Evolutionary conservation across 2,797 vertebrate genomes (phyloP).

Genomic region (Tympanoctomys barrerae): DNA sequence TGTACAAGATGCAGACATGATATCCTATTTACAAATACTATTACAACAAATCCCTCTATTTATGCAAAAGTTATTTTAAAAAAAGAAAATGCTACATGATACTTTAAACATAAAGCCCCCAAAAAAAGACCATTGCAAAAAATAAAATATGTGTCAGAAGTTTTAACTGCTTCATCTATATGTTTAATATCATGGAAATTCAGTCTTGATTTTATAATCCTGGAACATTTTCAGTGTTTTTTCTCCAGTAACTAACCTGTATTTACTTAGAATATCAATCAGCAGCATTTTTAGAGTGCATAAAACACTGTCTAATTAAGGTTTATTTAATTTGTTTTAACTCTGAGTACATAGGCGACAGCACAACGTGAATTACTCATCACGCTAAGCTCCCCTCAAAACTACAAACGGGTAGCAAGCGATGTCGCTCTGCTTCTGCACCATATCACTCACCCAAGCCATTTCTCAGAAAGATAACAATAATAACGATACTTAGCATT

Average conservation of each 20-base stretch:
- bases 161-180: conserved; percentile 53
- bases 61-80: conserved; percentile 32
- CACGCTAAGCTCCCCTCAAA: conserved; percentile 68
- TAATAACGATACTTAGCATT: conserved; percentile 65
- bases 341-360: conserved; percentile 83
- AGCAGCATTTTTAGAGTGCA: conserved; percentile 85
- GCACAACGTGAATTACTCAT: conserved; percentile 82
- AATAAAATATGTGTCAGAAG: not conserved
- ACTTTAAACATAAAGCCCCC: conserved; percentile 22
- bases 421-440: conserved; percentile 25
- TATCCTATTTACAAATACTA: too few species aligned
- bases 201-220: conserved; percentile 75
- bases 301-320: conserved; percentile 88
- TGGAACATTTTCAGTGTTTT: conserved; percentile 79
- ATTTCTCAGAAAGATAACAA: conserved; percentile 55
- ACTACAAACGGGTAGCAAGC: conserved; percentile 46
- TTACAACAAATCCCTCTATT: too few species aligned
- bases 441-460: conserved; percentile 55
- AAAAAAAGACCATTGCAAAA: not conserved
- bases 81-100: conserved; percentile 14
- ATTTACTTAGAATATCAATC: conserved; percentile 86
- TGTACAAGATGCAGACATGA: too few species aligned
- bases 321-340: conserved; percentile 88
- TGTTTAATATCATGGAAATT: conserved; percentile 57
- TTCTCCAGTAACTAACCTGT: conserved; percentile 84